A percentile compares a stretch with the other conserved stretches of the same genome.
Conservation (phyloP, 2,797 vertebrate genomes). For the Amblyopsis hoosieri region DNA sequence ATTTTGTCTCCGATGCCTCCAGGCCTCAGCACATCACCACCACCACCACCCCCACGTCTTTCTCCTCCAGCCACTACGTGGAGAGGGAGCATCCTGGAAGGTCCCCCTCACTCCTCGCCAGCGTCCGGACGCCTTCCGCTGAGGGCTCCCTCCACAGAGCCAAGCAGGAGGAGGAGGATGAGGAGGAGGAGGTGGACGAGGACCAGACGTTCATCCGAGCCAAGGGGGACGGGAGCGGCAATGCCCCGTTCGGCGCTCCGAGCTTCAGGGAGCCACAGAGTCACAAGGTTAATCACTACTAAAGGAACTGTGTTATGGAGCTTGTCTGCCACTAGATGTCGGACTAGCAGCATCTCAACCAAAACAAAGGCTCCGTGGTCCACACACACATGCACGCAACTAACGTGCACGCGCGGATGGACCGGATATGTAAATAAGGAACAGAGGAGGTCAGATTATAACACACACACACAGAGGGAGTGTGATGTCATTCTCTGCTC, state of each 20-base stretch:
- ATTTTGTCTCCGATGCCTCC: slow-evolving; percentile 14
- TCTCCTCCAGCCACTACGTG: slow-evolving; percentile 49
- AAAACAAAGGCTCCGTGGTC: no score
- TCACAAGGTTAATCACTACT: slow-evolving; percentile 31
- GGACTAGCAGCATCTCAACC: no score
- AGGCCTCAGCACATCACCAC: slow-evolving; percentile 32
- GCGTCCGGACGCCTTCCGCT: slow-evolving; percentile 52
- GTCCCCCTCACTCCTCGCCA: slow-evolving; percentile 75
- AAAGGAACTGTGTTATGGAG: no score
- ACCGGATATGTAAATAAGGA: no score
- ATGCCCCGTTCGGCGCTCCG: background rate
- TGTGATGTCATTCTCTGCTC: no score
- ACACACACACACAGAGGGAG: no score
- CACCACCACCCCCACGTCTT: slow-evolving; percentile 60
- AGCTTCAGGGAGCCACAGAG: slow-evolving; percentile 5
- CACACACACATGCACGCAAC: no score
- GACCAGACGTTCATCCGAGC: background rate
- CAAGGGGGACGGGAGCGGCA: slow-evolving; percentile 1
- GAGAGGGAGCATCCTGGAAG: slow-evolving; percentile 57
- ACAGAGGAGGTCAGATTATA: no score
- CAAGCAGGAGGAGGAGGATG: slow-evolving; percentile 81
- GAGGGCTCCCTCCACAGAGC: slow-evolving; percentile 41
- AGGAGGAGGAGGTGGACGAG: slow-evolving; percentile 55
- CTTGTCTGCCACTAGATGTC: no score
- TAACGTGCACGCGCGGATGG: no score